These are phyloP conservation scores for Lerista edwardsae DNA, from an alignment of 2,797 vertebrate genomes.

Conservation along the genomic window DNA sequence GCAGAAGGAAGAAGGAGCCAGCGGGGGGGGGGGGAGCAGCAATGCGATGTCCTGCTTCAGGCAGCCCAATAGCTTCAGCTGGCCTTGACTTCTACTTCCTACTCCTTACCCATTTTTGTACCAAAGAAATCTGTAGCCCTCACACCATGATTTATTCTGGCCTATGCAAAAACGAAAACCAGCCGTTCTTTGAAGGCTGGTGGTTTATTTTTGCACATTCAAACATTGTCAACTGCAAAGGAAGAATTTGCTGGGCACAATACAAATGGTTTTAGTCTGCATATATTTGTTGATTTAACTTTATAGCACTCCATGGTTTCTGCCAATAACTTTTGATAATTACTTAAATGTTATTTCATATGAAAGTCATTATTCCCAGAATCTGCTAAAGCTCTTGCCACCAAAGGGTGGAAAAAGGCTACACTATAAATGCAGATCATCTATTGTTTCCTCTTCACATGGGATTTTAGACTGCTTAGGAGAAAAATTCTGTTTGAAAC, in stretches of 20 bases:
- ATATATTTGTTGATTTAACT: slow-evolving; percentile 62
- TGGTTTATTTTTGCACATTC: slow-evolving; percentile 31
- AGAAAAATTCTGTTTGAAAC: slow-evolving; percentile 42
- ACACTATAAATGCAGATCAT: slow-evolving; percentile 46
- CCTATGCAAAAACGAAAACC: slow-evolving; percentile 39
- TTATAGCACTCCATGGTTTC: slow-evolving; percentile 54
- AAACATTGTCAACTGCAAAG: slow-evolving; percentile 47
- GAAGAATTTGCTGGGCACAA: slow-evolving; percentile 37
- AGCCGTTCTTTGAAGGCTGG: slow-evolving; percentile 7
- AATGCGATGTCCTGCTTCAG: too few relatives aligned
- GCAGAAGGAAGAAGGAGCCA: too few relatives aligned
- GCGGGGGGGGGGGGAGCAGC: too few relatives aligned
- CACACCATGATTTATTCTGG: not conserved
- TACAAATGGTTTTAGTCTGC: slow-evolving; percentile 51
- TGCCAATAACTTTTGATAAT: slow-evolving; percentile 69
- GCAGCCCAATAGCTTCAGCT: too few relatives aligned
- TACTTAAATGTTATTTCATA: slow-evolving; percentile 67
- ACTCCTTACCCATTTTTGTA: not conserved
- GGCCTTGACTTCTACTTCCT: too few relatives aligned
- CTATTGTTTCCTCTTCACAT: slow-evolving; percentile 52
- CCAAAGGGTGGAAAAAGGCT: slow-evolving; percentile 39
- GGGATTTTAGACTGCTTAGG: slow-evolving; percentile 24
- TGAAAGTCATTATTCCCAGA: slow-evolving; percentile 66
- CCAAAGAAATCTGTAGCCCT: slow-evolving; percentile 18
- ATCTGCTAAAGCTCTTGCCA: slow-evolving; percentile 46